Evolutionary conservation across 2,797 vertebrate genomes (phyloP).

Genomic region (Basileuterus tristriatus): DNA sequence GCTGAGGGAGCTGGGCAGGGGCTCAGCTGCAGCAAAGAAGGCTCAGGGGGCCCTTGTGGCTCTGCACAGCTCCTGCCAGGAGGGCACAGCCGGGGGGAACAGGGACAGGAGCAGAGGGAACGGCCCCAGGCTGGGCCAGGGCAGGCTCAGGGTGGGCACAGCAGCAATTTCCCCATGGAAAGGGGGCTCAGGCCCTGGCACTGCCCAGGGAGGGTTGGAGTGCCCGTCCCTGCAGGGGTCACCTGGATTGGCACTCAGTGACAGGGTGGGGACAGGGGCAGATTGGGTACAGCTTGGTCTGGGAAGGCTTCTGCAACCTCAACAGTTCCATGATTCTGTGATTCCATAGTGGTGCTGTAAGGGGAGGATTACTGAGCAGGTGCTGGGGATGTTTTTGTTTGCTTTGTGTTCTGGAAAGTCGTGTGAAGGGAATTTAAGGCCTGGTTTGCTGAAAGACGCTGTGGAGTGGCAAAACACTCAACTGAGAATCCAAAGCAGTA

Average conservation of each 20-base stretch:
- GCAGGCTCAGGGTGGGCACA: neutral
- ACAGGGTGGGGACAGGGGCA: neutral
- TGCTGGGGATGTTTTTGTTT: neutral
- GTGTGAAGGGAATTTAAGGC: neutral
- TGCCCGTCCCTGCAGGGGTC: neutral
- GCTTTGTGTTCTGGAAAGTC: neutral
- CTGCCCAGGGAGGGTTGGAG: neutral
- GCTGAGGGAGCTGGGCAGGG: neutral
- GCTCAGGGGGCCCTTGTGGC: neutral
- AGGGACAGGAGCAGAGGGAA: neutral
- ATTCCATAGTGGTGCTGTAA: accelerated
- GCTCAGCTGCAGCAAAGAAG: neutral
- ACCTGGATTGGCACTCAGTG: neutral
- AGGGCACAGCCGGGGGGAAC: neutral
- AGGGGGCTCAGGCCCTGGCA: accelerated
- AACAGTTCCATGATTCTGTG: neutral
- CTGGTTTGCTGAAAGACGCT: neutral
- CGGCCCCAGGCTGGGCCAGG: neutral
- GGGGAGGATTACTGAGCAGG: neutral
- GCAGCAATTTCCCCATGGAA: neutral
- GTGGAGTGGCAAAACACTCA: neutral
- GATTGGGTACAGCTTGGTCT: accelerated
- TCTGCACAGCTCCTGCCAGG: neutral
- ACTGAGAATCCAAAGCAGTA: neutral
- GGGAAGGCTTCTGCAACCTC: neutral